Percentiles rank a stretch among this genome's conserved stretches.
Conservation (phyloP, 2,888 invertebrate species). For the Muschampia staudingeri region DNA sequence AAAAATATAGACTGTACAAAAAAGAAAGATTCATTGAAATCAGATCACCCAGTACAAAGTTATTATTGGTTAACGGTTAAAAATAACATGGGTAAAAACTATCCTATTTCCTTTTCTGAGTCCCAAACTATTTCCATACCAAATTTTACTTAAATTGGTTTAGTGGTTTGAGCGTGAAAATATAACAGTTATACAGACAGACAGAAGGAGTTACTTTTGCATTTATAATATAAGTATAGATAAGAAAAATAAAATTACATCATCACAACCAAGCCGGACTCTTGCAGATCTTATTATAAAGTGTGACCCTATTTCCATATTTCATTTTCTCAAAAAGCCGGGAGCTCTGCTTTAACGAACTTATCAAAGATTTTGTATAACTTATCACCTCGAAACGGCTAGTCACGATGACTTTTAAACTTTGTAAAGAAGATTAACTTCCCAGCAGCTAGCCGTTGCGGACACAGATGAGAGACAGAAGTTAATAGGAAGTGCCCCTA, state of each 20-base stretch:
- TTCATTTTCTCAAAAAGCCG: conserved; percentile 12
- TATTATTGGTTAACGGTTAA: no score
- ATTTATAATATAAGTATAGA: no score
- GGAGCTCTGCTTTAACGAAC: conserved; percentile 27
- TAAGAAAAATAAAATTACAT: not conserved
- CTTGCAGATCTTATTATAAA: not conserved
- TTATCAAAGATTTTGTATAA: conserved; percentile 36
- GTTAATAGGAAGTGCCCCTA: not conserved
- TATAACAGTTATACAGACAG: no score
- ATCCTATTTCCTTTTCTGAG: no score
- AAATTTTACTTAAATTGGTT: no score
- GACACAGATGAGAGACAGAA: not conserved
- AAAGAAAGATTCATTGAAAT: no score
- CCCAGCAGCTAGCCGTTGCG: not conserved
- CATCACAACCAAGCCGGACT: not conserved
- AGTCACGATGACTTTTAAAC: conserved; percentile 35
- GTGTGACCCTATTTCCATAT: conserved; percentile 21
- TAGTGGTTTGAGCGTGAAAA: no score
- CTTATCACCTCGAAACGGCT: conserved; percentile 15
- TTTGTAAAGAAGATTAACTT: conserved; percentile 27
- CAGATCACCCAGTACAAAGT: no score
- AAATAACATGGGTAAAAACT: no score
- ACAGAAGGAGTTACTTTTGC: no score
- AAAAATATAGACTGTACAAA: no score
- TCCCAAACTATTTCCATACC: no score